Conservation (phyloP, 2,888 invertebrate genomes). For the Alloplasta piceator region DNA sequence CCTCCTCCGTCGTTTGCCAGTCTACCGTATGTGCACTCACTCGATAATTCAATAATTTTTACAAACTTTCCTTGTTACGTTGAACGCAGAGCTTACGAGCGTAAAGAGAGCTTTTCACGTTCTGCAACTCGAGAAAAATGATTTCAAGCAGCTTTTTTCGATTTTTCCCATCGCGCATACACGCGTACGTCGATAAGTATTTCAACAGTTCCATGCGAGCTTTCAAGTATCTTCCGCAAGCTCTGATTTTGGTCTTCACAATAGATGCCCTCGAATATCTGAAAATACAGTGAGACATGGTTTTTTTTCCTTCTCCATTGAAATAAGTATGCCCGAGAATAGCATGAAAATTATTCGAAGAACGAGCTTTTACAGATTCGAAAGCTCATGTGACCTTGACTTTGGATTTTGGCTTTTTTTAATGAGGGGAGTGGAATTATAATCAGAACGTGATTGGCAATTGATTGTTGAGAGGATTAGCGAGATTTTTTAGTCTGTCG, state of each 20-base stretch:
- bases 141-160: not conserved
- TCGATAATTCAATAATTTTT: conserved; percentile 43
- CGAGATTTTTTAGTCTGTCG: no score
- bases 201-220: not conserved
- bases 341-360: no score
- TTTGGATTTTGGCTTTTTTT: no score
- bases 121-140: not conserved
- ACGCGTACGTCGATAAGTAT: no score
- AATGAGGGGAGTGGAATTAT: no score
- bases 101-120: not conserved
- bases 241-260: not conserved
- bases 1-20: not conserved
- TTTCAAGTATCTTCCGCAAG: not conserved
- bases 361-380: no score
- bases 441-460: no score
- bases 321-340: no score
- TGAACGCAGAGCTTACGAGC: not conserved
- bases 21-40: not conserved
- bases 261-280: conserved; percentile 7
- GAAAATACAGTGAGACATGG: conserved; percentile 30
- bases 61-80: conserved; percentile 24
- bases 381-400: no score
- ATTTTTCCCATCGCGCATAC: not conserved
- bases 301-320: conserved; percentile 3
- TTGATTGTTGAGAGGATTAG: no score